Base-by-base conservation (phyloP, 2,113 vertebrate species). In the Microtus richardsoni region DNA sequence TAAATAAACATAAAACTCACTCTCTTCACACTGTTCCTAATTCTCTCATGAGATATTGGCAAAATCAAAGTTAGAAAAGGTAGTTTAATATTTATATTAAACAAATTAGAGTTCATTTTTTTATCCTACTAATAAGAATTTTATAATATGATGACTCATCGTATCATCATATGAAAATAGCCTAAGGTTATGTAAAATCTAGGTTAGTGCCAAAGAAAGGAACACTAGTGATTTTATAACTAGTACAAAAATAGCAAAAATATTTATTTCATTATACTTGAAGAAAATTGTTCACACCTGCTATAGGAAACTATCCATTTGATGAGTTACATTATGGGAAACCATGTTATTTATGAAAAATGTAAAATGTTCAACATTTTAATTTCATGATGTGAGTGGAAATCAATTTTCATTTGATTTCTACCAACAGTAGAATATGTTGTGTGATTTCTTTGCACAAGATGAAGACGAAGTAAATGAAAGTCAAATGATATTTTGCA, bases 331-430 rank as follows among this genome's bases (percentile, higher is more conserved):
- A 62, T 71, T 52, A 41, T 10, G 44, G 62, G 26, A 74, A 21
- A 41, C 5, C 2, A 22, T 41, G 10, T 60, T 86, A 49, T 62
- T 87, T 52, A 26, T 70, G 39, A 70, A 75, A 86, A 80, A 66
- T 16, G 74, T 28, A 90, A 92, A 93, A 93, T 92, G 9, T 10
- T 64, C 39, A 91, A 80, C 26, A 26, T 77, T 87, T 93, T n/a
- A 77, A 68, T 87, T 87, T 86, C 66, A 36, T 82, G 24, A 39
- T 19, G 49, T 6, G 14, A 88, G 5, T 16, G 89, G 66, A 95
- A 75, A 52, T 93, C 49, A 68, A 47, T 86, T 89, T n/a, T 64
- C 47, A 93, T 90, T 80, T 87, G 22, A 60, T 71, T 71, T 71
- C 68, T 36, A 71, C 10, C 58, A 52, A 54, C 8, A 91, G 4